Percentiles rank a stretch among this genome's conserved stretches.
Evolutionary conservation across 2,888 invertebrate species (phyloP).

Genomic region (Neoaliturus tenellus): DNA sequence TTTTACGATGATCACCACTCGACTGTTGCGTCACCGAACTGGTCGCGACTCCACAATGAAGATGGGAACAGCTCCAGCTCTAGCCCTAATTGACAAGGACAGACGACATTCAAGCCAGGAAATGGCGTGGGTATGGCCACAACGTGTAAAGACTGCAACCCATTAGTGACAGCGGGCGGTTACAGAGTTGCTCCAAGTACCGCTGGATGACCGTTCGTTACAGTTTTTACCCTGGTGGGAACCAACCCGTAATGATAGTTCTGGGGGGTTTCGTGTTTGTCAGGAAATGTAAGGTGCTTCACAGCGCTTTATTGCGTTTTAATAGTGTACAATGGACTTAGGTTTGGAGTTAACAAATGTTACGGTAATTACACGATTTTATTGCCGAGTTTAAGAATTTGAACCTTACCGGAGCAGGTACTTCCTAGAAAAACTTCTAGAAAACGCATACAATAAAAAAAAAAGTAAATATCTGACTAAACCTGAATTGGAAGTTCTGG

Average conservation of each 20-base stretch:
- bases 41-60: background rate
- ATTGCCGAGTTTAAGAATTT: too few species aligned
- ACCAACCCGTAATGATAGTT: background rate
- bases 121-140: background rate
- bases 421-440: too few species aligned
- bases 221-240: background rate
- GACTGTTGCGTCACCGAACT: background rate
- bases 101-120: background rate
- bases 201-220: background rate
- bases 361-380: too few species aligned
- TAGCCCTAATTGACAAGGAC: background rate
- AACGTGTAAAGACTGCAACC: background rate
- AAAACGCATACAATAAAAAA: too few species aligned
- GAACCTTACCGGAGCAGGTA: too few species aligned
- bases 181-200: background rate
- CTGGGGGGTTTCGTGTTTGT: background rate
- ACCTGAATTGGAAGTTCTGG: too few species aligned
- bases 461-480: too few species aligned
- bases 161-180: background rate
- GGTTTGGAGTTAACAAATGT: too few species aligned
- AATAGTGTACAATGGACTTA: too few species aligned
- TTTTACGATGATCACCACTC: background rate
- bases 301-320: background rate
- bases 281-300: background rate
- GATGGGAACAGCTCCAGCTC: background rate